phyloP scores from a whole-genome alignment of 1,140 invertebrate genomes.

The Drosophila arizonae region DNA sequence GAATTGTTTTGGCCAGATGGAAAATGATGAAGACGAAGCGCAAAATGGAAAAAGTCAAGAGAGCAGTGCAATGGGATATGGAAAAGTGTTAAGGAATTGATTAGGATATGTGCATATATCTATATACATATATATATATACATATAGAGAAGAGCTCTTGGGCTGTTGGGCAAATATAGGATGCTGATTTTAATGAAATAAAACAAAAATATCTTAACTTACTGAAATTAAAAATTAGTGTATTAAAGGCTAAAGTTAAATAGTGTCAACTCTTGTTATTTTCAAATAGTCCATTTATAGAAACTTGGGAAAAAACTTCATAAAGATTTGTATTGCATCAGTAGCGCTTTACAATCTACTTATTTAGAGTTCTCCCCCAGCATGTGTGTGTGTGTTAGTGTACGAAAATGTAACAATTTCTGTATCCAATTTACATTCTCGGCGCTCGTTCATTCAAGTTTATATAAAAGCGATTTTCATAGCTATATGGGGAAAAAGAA shows the following conservation, averaged over 20 bases:
- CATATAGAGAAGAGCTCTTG: too few relatives aligned
- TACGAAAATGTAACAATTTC: constrained; percentile 10
- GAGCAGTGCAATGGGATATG: not conserved
- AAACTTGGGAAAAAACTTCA: not conserved
- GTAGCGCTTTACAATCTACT: constrained; percentile 2
- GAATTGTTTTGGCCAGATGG: constrained; percentile 24
- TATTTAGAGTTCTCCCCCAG: constrained; percentile 3
- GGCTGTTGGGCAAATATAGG: too few relatives aligned
- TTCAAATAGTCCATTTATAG: not conserved
- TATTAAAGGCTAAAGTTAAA: not conserved
- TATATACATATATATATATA: too few relatives aligned
- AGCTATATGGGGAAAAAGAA: constrained; percentile 26
- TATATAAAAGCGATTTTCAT: constrained; percentile 78
- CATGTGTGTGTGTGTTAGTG: not conserved
- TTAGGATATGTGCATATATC: too few relatives aligned
- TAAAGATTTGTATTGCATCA: not conserved
- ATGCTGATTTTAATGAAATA: too few relatives aligned
- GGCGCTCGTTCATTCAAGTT: constrained; percentile 56
- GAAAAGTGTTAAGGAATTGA: not conserved
- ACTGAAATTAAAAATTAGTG: too few relatives aligned
- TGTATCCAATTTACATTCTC: constrained; percentile 32
- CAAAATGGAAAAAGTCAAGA: constrained; percentile 8
- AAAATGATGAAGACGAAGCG: constrained; percentile 2
- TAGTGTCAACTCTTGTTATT: not conserved
- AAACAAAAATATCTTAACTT: too few relatives aligned